phyloP scores from a whole-genome alignment of 2,888 invertebrate species.

The Coenonympha arcania region DNA sequence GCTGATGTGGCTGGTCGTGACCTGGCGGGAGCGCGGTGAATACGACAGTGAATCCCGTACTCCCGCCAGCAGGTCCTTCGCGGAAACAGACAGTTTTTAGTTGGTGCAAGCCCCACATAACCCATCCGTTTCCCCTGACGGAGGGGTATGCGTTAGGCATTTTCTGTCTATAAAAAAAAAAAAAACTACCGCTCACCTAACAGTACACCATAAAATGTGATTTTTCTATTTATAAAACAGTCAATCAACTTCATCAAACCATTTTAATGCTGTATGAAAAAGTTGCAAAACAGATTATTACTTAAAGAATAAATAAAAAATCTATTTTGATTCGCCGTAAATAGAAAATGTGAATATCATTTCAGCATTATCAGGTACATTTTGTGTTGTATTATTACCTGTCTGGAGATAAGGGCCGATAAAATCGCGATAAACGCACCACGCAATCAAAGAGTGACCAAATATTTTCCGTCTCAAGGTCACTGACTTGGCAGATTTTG shows the following conservation, averaged over 20 bases:
- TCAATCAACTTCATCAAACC: not conserved
- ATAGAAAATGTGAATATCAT: conserved; percentile 10
- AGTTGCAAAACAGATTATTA: not conserved
- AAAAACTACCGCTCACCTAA: too few relatives aligned
- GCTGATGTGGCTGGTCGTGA: too few relatives aligned
- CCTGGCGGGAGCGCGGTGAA: too few relatives aligned
- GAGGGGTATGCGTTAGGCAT: too few relatives aligned
- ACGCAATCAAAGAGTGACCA: conserved; percentile 41
- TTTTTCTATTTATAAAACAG: not conserved
- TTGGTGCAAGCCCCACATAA: too few relatives aligned
- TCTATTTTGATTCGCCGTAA: not conserved
- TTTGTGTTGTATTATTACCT: too few relatives aligned
- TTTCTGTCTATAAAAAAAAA: too few relatives aligned
- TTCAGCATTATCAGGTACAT: conserved; percentile 10
- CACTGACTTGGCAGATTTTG: conserved; percentile 4
- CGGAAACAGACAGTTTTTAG: too few relatives aligned
- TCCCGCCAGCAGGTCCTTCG: too few relatives aligned
- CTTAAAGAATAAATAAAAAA: not conserved
- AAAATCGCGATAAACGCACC: conserved; percentile 40
- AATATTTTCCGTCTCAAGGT: conserved; percentile 10
- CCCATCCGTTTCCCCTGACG: too few relatives aligned
- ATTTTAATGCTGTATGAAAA: not conserved
- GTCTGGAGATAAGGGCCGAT: conserved; percentile 52
- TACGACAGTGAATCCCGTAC: too few relatives aligned
- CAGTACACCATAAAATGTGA: too few relatives aligned